Percentiles rank a stretch among this genome's conserved stretches.
Conservation (phyloP, 2,113 vertebrate species). For the Mionectes macconnelli region DNA sequence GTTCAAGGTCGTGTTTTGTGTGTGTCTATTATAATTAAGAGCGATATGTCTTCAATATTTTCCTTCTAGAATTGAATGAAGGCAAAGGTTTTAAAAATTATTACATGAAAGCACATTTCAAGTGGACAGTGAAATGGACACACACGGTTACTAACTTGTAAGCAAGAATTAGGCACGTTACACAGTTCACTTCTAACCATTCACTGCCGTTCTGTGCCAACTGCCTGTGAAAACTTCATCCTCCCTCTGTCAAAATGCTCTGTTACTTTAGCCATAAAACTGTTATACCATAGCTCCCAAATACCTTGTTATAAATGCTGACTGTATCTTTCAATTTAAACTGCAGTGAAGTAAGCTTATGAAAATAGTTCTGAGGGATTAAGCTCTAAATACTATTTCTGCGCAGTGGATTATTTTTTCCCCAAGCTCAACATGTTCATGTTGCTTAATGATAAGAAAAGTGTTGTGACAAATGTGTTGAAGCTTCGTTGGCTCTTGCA, state of each 20-base stretch:
- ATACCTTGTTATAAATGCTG: conserved; percentile 53
- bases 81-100: not conserved
- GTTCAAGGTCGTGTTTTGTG: not conserved
- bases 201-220: not conserved
- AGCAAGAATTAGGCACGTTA: not conserved
- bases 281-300: conserved; percentile 9
- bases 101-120: not conserved
- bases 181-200: not conserved
- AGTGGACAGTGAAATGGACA: not conserved
- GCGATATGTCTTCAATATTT: not conserved
- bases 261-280: conserved; percentile 9
- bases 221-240: conserved; percentile 19
- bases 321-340: conserved; percentile 54
- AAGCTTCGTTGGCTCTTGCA: not conserved
- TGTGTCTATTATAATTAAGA: not conserved
- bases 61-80: not conserved
- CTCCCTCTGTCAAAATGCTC: conserved; percentile 11
- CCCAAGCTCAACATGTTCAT: conserved; percentile 10
- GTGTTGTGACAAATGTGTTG: conserved; percentile 9
- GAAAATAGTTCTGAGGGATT: conserved; percentile 59
- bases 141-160: not conserved
- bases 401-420: conserved; percentile 57
- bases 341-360: conserved; percentile 33
- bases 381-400: conserved; percentile 52
- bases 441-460: conserved; percentile 53